A percentile compares a stretch with the other conserved stretches of the same genome.
Conservation (phyloP, 2,888 invertebrate species). For the Orthosia incerta region DNA sequence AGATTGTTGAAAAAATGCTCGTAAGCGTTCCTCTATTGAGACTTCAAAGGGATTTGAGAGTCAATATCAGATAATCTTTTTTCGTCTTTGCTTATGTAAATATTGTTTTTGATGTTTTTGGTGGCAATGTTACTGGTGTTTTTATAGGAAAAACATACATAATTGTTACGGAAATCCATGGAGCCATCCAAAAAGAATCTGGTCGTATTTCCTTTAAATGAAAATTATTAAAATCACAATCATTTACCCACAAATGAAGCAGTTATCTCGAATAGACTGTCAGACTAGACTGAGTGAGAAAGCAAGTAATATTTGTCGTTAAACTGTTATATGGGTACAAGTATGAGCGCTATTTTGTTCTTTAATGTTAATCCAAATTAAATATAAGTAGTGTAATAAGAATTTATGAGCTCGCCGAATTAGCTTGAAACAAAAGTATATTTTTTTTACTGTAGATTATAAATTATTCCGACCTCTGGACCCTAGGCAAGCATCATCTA, state of each 20-base stretch:
- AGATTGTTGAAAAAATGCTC: constrained; percentile 73
- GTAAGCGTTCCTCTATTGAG: constrained; percentile 72
- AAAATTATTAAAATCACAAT: background rate
- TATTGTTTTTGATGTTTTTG: constrained; percentile 28
- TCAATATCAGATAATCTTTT: constrained; percentile 53
- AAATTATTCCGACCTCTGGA: background rate
- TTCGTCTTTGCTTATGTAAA: constrained; percentile 34
- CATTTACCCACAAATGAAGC: background rate
- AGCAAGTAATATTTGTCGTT: constrained; percentile 32
- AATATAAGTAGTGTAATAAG: constrained; percentile 1
- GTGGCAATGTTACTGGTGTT: constrained; percentile 1
- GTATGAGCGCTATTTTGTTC: constrained; percentile 12
- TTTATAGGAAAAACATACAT: constrained; percentile 1
- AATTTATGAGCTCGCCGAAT: background rate
- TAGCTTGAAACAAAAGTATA: background rate
- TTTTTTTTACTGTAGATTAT: background rate
- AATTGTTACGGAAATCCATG: background rate
- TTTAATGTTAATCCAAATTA: background rate
- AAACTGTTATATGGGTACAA: constrained; percentile 6
- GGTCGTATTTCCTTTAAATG: background rate
- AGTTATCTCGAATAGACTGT: constrained; percentile 21
- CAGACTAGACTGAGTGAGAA: too few relatives aligned
- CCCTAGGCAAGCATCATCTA: background rate
- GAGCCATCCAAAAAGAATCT: background rate
- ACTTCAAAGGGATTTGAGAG: constrained; percentile 70